These are phyloP conservation scores for Marasmarcha lunaedactyla DNA, from an alignment of 2,888 invertebrate species.

Conservation along the genomic window DNA sequence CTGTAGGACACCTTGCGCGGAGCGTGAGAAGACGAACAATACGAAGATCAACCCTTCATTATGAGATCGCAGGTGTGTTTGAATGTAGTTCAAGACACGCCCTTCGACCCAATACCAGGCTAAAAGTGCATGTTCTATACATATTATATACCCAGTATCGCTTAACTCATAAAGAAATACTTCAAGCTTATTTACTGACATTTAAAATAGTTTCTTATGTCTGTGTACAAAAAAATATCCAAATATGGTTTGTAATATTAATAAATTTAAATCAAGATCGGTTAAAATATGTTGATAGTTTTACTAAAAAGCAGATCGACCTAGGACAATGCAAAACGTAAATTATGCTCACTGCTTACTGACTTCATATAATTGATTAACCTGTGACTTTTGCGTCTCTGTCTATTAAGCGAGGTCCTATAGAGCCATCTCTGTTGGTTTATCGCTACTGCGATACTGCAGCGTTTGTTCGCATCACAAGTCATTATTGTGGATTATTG, in stretches of 20 bases:
- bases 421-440: constrained; percentile 19
- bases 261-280: too few species aligned
- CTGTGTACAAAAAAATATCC: too few species aligned
- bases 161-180: too few species aligned
- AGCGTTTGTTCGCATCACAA: too few species aligned
- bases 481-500: constrained; percentile 5
- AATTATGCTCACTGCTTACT: constrained; percentile 18
- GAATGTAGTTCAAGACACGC: constrained; percentile 27
- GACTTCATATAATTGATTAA: constrained; percentile 22
- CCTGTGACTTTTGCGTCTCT: constrained; percentile 15
- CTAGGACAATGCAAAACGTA: constrained; percentile 10
- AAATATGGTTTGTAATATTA: too few species aligned
- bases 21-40: constrained; percentile 33
- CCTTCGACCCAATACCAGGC: constrained; percentile 18
- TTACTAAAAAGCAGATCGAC: too few species aligned
- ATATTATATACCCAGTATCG: too few species aligned
- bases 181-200: too few species aligned
- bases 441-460: constrained; percentile 12
- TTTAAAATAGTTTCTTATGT: too few species aligned
- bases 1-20: constrained; percentile 23
- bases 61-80: constrained; percentile 32
- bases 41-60: constrained; percentile 29
- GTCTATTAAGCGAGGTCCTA: constrained; percentile 11
- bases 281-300: too few species aligned
- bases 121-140: too few species aligned